Percentiles rank a stretch among this genome's conserved stretches.
Evolutionary conservation across 2,888 invertebrate genomes (phyloP).

Genomic region (Drosophila parthenogenetica): DNA sequence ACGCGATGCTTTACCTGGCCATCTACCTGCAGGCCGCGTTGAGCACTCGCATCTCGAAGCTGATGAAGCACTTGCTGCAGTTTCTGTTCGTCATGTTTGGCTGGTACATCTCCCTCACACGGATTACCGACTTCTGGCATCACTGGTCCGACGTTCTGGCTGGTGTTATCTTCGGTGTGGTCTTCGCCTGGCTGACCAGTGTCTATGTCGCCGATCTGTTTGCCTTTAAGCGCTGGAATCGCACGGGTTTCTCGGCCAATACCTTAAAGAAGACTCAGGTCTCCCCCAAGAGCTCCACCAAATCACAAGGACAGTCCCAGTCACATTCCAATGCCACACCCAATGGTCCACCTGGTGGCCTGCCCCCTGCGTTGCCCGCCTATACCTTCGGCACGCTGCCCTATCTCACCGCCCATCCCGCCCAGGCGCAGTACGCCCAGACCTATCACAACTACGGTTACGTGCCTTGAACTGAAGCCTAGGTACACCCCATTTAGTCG

Average conservation of each 20-base stretch:
- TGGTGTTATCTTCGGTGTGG: slow-evolving; percentile 67
- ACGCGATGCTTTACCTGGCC: slow-evolving; percentile 92
- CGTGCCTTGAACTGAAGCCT: slow-evolving; percentile 67
- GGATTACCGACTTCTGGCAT: slow-evolving; percentile 79
- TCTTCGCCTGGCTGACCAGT: slow-evolving; percentile 71
- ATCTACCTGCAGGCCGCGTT: slow-evolving; percentile 95
- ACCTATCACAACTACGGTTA: slow-evolving; percentile 83
- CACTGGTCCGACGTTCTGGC: slow-evolving; percentile 82
- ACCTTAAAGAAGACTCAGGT: slow-evolving; percentile 61
- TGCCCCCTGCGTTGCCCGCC: slow-evolving; percentile 75
- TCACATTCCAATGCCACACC: slow-evolving; percentile 49
- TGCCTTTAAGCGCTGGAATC: slow-evolving; percentile 62
- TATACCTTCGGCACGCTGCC: slow-evolving; percentile 82
- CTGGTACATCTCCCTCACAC: slow-evolving; percentile 79
- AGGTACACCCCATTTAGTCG: not conserved
- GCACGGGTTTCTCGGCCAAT: slow-evolving; percentile 53
- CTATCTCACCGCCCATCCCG: slow-evolving; percentile 75
- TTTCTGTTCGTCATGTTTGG: slow-evolving; percentile 81
- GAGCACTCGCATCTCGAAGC: slow-evolving; percentile 91
- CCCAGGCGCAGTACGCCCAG: slow-evolving; percentile 79
- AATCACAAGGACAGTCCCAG: slow-evolving; percentile 57
- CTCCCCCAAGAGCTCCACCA: slow-evolving; percentile 65
- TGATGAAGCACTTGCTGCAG: slow-evolving; percentile 93
- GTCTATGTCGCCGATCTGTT: slow-evolving; percentile 76
- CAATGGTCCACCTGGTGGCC: slow-evolving; percentile 27